Percentiles rank a stretch among this genome's conserved stretches.
phyloP scores from a whole-genome alignment of 2,797 vertebrate genomes.

The Vespertilio murinus region DNA sequence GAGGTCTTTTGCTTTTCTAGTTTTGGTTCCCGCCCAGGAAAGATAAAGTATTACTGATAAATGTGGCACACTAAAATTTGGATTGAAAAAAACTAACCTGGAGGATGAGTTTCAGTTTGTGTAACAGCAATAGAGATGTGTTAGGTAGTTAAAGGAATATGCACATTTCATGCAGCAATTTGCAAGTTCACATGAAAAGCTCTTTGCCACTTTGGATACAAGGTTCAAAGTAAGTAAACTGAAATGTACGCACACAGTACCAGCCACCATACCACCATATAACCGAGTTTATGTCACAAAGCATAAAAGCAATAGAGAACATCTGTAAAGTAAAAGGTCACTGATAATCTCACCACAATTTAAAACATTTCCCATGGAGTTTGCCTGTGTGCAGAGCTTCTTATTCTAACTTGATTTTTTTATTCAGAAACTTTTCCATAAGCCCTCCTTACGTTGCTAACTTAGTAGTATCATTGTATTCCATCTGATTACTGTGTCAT shows the following conservation, averaged over 20 bases:
- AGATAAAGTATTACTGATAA: not conserved
- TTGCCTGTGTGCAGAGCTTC: constrained; percentile 5
- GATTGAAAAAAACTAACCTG: not conserved
- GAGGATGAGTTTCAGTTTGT: not conserved
- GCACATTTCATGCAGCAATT: not conserved
- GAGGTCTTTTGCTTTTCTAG: not conserved
- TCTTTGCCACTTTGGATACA: constrained; percentile 21
- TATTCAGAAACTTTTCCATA: constrained; percentile 18
- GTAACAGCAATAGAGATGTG: not conserved
- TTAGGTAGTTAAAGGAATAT: not conserved
- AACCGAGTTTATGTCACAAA: not conserved
- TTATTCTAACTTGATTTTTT: constrained; percentile 44
- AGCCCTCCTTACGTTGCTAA: not conserved
- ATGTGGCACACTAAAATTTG: not conserved
- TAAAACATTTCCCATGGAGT: constrained; percentile 10
- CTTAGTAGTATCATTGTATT: not conserved
- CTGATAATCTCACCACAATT: not conserved
- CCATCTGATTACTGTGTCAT: not conserved
- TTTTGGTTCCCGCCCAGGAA: not conserved
- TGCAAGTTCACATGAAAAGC: constrained; percentile 25
- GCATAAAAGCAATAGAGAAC: constrained; percentile 14
- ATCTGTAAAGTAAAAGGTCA: not conserved
- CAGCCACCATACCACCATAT: not conserved
- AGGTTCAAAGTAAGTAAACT: not conserved
- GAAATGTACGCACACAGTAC: not conserved